phyloP scores from a whole-genome alignment of 2,797 vertebrate species.

The Siniperca scherzeri region DNA sequence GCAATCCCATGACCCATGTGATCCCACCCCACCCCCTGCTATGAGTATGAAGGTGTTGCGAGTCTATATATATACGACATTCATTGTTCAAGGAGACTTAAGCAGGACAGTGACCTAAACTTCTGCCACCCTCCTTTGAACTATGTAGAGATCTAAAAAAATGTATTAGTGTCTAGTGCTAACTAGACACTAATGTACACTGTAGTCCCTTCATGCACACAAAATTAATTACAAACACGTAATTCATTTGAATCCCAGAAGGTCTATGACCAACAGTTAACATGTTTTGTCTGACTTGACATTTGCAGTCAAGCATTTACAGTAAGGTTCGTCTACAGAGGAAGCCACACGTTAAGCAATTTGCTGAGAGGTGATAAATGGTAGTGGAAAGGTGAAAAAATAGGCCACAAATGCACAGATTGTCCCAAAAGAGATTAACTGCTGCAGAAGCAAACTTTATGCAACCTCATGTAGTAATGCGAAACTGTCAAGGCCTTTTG shows the following conservation, averaged over 20 bases:
- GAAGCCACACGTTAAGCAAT: not conserved
- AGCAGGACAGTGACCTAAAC: not conserved
- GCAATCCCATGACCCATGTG: not conserved
- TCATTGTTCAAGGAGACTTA: not conserved
- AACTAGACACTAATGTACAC: too few relatives aligned
- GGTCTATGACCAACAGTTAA: not conserved
- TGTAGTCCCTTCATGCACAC: too few relatives aligned
- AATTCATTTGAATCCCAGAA: not conserved
- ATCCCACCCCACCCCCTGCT: not conserved
- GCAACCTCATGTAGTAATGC: not conserved
- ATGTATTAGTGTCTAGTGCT: too few relatives aligned
- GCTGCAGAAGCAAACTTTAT: not conserved
- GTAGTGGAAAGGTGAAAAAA: not conserved
- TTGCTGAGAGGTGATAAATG: not conserved
- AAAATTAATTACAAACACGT: not conserved
- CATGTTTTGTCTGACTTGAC: not conserved
- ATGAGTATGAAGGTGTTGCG: too few relatives aligned
- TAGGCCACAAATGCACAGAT: not conserved
- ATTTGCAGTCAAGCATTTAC: not conserved
- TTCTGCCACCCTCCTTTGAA: not conserved
- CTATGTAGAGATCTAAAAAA: not conserved
- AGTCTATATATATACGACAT: not conserved
- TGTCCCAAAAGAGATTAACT: not conserved
- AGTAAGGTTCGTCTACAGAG: too few relatives aligned
- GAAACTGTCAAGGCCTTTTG: not conserved